These are phyloP conservation scores for Caenorhabditis latens DNA, from an alignment of 1,140 invertebrate species.

Conservation along the genomic window DNA sequence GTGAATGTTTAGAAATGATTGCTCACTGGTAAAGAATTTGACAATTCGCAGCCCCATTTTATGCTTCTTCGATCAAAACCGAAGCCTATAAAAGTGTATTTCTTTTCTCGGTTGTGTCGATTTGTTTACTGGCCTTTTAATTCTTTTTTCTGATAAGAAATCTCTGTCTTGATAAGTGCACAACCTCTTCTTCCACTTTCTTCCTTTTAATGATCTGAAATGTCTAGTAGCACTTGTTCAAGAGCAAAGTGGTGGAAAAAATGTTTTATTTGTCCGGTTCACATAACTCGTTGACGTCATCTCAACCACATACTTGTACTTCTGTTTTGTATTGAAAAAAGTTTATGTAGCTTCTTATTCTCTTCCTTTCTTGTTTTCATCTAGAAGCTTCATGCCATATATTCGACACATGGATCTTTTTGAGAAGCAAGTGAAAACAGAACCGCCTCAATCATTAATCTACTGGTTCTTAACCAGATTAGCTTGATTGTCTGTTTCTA, in stretches of 20 bases:
- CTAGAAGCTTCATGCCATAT: background rate
- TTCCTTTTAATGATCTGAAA: background rate
- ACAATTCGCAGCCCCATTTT: constrained; percentile 11
- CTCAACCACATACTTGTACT: background rate
- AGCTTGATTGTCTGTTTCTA: constrained; percentile 16
- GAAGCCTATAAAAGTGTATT: constrained; percentile 27
- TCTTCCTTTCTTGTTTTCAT: background rate
- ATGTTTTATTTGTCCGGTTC: constrained; percentile 18
- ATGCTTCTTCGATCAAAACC: constrained; percentile 5
- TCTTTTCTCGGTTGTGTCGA: background rate
- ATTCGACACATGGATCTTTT: background rate
- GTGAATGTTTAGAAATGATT: constrained; percentile 38
- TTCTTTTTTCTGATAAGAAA: constrained; percentile 11
- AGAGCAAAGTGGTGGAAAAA: background rate
- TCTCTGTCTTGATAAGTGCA: constrained; percentile 8
- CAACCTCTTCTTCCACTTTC: constrained; percentile 10
- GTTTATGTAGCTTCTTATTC: background rate
- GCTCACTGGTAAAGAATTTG: constrained; percentile 32
- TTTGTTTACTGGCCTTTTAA: constrained; percentile 29
- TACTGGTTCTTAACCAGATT: constrained; percentile 33
- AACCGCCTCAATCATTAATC: background rate
- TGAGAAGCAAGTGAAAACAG: constrained; percentile 18
- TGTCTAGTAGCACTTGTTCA: background rate
- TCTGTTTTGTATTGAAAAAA: background rate
- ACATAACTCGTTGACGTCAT: constrained; percentile 11